Evolutionary conservation across 2,797 vertebrate genomes (phyloP).

Genomic region (Crax fasciolata): DNA sequence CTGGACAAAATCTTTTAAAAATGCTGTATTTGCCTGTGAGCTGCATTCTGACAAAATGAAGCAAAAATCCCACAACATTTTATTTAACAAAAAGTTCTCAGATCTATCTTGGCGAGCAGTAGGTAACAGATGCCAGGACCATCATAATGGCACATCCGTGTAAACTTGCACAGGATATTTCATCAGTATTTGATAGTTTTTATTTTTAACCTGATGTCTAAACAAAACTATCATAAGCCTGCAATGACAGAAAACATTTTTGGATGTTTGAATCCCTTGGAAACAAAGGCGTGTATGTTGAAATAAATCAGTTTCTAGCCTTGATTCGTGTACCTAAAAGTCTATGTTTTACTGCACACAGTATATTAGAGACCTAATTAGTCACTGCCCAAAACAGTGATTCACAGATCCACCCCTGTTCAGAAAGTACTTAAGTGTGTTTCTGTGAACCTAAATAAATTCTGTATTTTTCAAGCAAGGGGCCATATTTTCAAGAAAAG

Average conservation of each 20-base stretch:
- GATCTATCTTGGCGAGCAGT: constrained; percentile 7
- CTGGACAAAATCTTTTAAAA: constrained; percentile 47
- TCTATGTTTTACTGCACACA: neutral
- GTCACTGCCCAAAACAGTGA: neutral
- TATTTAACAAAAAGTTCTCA: constrained; percentile 35
- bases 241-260: neutral
- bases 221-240: constrained; percentile 14
- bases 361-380: neutral
- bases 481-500: neutral
- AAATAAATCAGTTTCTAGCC: neutral
- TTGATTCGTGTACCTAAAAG: neutral
- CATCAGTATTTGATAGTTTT: constrained; percentile 2
- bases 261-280: neutral
- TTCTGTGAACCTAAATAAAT: neutral
- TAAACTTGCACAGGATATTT: constrained; percentile 40
- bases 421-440: neutral
- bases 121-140: constrained; percentile 5
- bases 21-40: constrained; percentile 54
- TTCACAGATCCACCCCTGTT: neutral
- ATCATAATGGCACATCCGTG: neutral
- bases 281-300: neutral
- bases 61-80: neutral
- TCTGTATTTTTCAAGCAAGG: neutral
- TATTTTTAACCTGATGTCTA: constrained; percentile 43
- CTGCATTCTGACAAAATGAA: constrained; percentile 2